Evolutionary conservation across 2,888 invertebrate genomes (phyloP), one percentile per base, ranked within the genome.

Genomic region (Megalurothrips usitatus): DNA sequence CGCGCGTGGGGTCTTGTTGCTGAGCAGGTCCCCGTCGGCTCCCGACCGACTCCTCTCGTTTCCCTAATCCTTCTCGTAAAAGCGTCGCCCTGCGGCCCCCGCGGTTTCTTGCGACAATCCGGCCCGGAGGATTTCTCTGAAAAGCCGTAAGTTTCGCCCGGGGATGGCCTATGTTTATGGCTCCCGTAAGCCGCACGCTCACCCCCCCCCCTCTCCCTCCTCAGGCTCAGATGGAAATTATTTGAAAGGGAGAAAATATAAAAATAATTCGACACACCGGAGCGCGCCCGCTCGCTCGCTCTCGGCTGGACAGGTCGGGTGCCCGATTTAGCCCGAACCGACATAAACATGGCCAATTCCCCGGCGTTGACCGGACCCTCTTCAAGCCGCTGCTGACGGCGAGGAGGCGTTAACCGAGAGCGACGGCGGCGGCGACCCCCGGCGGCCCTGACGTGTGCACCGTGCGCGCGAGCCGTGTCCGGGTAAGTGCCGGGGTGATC

Each of bases 131-230:
- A 68, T 75, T 75, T 75, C 68, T 26, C 68, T 75, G 68, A 75
- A 75, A 75, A 75, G 68, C 68, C 68, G 68, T 75, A 26, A 75
- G 58, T 58, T 58, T 43, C 34, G 58, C 58, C 52, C 58, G 58
- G 58, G 68, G 68, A 75, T 75, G 68, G 68, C 68, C 68, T 75
- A 75, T 75, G 68, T 75, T 75, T 75, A 75, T 26, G 68, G 26
- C 68, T 23, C 8, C 68, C 68, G 58, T 58, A 58, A 58, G 58
- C 58, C 58, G 14, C 34, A 6, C 34, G 34, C n/a, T n/a, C n/a
- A 43, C 34, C 6, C 34, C 34, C 34, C 34, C 14, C 14, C 58
- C 11, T 2, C 34, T 6, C 34, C 26, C 68, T 26, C 8, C 23
- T 75, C 68, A 0, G 26, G 23, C 23, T 75, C 12, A 26, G 12